Base-by-base conservation (phyloP, 1,140 invertebrate genomes). In the Ylistrum balloti region DNA sequence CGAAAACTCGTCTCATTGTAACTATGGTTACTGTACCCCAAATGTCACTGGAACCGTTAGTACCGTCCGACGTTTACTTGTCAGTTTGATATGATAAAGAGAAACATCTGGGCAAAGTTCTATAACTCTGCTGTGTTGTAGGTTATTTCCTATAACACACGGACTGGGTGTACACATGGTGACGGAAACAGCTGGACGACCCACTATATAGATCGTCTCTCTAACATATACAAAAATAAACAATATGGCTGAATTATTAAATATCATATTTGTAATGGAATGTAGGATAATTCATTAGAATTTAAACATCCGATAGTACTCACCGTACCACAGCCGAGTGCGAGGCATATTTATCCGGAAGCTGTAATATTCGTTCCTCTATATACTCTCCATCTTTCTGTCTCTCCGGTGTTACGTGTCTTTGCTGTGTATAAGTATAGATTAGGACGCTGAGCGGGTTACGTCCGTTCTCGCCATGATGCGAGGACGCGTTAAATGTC, bases 161-260 rank as follows among this genome's bases (percentile, higher is more conserved):
- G 3, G 56, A 28, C 0, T 9, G 22, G 5, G 22, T 28, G 56
- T 5, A 28, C 56, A 74, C 56, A 20, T 56, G 56, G n/a, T 74
- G 56, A 74, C 13, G 56, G 56, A n/a, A 74, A 74, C 56, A 74
- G 56, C 56, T 74, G 56, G 56, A n/a, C 22, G 28, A 74, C n/a
- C 7, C 10, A 45, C 10, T 9, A 17, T 45, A 45, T 45, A 74
- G 22, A 74, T 28, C 41, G 41, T 17, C 56, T 74, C 0, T 74
- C 28, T 9, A 45, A 45, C 56, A 74, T 5, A 7, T 5, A 38
- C 13, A 38, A 74, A 28, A 74, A 74, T 74, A 74, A 74, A 74
- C 56, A 74, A 74, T 74, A 74, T 74, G 22, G 35, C n/a, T 28
- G n/a, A n/a, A n/a, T n/a, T n/a, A n/a, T 74, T n/a, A 9, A 74